Evolutionary conservation across 1,140 invertebrate species (phyloP).

Genomic region (Formica exsecta): DNA sequence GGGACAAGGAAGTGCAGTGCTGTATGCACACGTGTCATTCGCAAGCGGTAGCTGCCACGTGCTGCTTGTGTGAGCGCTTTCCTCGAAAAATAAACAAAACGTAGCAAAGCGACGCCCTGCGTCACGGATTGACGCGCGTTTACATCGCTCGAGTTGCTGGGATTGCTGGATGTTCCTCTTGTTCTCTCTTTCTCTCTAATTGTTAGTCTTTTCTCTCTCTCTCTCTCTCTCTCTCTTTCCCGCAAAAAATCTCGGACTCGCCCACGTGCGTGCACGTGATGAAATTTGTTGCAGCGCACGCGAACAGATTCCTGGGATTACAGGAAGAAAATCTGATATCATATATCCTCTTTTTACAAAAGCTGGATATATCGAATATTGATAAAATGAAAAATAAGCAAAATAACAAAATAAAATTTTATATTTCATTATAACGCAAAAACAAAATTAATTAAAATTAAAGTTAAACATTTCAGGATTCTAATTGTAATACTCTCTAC

Average conservation of each 20-base stretch:
- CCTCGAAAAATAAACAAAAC: slow-evolving; percentile 75
- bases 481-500: neutral
- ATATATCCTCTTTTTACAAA: neutral
- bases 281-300: slow-evolving; percentile 58
- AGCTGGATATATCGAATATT: neutral
- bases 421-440: neutral
- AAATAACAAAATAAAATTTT: neutral
- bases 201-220: neutral
- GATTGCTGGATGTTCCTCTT: slow-evolving; percentile 27
- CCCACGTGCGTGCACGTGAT: slow-evolving; percentile 63
- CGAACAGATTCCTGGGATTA: slow-evolving; percentile 2
- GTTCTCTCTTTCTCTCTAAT: neutral
- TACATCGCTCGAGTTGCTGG: slow-evolving; percentile 66
- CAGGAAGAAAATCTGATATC: neutral
- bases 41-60: slow-evolving; percentile 72
- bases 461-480: neutral
- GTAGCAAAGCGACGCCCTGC: slow-evolving; percentile 35
- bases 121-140: slow-evolving; percentile 74
- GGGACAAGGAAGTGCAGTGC: slow-evolving; percentile 20
- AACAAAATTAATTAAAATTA: neutral
- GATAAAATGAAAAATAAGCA: slow-evolving; percentile 22
- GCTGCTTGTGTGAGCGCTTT: slow-evolving; percentile 63
- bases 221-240: neutral
- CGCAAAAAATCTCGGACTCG: slow-evolving; percentile 19
- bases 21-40: slow-evolving; percentile 75